phyloP scores from a whole-genome alignment of 2,113 vertebrate species.

The Hipposideros armiger region DNA sequence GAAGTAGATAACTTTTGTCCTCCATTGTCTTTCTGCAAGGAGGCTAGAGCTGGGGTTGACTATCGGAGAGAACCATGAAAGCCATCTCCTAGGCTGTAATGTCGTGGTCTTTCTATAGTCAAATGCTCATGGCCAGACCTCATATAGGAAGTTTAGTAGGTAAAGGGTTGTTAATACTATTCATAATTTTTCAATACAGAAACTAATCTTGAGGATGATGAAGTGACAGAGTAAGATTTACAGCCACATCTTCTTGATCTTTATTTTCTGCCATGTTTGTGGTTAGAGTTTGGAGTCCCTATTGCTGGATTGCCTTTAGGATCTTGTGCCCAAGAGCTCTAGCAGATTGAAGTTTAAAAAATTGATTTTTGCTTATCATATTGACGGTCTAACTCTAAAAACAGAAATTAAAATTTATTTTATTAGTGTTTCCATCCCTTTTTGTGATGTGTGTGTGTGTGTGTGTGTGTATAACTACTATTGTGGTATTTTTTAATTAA shows the following conservation, averaged over 20 bases:
- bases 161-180: not conserved
- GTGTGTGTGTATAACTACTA: not conserved
- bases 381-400: conserved; percentile 4
- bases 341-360: not conserved
- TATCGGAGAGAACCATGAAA: not conserved
- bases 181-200: not conserved
- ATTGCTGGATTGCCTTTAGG: not conserved
- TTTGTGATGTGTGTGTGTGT: not conserved
- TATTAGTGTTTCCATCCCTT: not conserved
- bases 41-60: not conserved
- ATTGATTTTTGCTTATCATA: not conserved
- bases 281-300: accelerated
- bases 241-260: not conserved
- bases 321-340: not conserved
- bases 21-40: not conserved
- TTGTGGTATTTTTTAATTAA: not conserved
- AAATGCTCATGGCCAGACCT: not conserved
- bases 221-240: not conserved
- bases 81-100: accelerated
- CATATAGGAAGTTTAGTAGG: too few species aligned
- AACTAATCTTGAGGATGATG: not conserved
- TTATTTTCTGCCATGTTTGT: not conserved
- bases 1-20: not conserved
- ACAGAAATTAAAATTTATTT: not conserved
- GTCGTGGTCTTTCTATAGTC: not conserved